phyloP scores from a whole-genome alignment of 2,797 vertebrate genomes.

The Parambassis ranga region DNA sequence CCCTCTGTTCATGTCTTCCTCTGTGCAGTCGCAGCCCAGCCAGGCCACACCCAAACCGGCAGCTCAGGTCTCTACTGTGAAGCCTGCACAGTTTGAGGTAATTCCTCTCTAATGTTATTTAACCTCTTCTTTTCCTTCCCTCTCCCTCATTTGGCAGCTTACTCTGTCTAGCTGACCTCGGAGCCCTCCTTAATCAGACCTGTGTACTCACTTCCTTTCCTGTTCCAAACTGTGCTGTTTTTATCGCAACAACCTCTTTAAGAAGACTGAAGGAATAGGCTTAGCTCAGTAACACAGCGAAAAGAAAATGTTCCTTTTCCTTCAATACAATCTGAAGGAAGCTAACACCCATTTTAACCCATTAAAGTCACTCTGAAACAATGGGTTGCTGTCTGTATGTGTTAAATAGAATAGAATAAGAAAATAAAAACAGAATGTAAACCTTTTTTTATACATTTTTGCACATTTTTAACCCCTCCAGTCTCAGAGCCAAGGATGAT shows the following conservation, averaged over 20 bases:
- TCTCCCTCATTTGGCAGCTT: neutral
- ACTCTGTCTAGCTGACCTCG: constrained; percentile 18
- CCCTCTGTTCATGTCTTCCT: constrained; percentile 26
- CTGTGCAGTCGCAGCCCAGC: constrained; percentile 73
- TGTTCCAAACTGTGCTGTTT: constrained; percentile 5
- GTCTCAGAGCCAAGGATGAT: no score
- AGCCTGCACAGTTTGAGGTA: constrained; percentile 80
- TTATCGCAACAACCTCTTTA: neutral
- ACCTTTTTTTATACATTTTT: no score
- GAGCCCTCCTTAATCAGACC: constrained; percentile 17
- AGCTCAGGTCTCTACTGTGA: constrained; percentile 69
- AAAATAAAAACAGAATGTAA: no score
- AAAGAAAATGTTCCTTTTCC: constrained; percentile 49
- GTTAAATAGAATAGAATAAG: no score
- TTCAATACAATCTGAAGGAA: constrained; percentile 32
- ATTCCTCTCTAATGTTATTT: neutral
- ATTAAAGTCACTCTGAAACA: constrained; percentile 10
- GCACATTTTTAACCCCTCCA: no score
- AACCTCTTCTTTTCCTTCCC: neutral
- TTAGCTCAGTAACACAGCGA: neutral
- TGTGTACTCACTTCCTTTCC: constrained; percentile 40
- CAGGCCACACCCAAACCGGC: constrained; percentile 69
- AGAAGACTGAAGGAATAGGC: neutral
- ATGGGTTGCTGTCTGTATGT: neutral
- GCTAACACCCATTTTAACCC: constrained; percentile 34